phyloP scores from a whole-genome alignment of 2,113 vertebrate genomes.

The Rhagologus leucostigma region DNA sequence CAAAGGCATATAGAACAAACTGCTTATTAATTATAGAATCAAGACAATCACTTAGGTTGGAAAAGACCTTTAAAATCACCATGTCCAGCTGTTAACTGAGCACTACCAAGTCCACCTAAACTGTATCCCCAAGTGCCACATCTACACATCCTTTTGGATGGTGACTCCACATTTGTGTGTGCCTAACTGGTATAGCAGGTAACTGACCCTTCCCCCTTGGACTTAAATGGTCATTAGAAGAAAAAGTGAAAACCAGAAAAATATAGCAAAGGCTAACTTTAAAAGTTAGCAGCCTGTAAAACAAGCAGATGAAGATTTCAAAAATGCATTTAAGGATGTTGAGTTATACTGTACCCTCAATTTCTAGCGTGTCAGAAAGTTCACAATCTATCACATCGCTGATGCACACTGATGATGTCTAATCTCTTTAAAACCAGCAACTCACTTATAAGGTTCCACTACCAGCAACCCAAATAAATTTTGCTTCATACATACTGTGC shows the following conservation, averaged over 20 bases:
- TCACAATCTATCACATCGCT: background rate
- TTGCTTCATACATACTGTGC: slow-evolving; percentile 83
- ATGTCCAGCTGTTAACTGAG: background rate
- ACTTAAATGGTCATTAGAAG: background rate
- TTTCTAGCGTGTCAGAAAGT: background rate
- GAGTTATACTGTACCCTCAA: background rate
- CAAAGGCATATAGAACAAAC: background rate
- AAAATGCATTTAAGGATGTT: background rate
- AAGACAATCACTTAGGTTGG: background rate
- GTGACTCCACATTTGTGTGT: background rate
- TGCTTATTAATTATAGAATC: background rate
- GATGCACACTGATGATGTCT: background rate
- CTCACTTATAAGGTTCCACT: background rate
- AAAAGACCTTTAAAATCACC: background rate
- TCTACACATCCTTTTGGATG: background rate
- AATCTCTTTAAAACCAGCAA: background rate
- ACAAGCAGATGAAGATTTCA: background rate
- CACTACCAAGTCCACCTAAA: background rate
- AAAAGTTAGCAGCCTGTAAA: background rate
- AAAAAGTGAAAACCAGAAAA: background rate
- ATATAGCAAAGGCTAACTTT: background rate
- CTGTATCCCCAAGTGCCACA: background rate
- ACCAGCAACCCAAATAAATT: background rate
- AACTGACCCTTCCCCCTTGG: background rate
- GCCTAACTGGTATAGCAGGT: background rate